These are phyloP conservation scores for Notarius lentiginosus DNA, from an alignment of 2,113 vertebrate species.

Conservation along the genomic window DNA sequence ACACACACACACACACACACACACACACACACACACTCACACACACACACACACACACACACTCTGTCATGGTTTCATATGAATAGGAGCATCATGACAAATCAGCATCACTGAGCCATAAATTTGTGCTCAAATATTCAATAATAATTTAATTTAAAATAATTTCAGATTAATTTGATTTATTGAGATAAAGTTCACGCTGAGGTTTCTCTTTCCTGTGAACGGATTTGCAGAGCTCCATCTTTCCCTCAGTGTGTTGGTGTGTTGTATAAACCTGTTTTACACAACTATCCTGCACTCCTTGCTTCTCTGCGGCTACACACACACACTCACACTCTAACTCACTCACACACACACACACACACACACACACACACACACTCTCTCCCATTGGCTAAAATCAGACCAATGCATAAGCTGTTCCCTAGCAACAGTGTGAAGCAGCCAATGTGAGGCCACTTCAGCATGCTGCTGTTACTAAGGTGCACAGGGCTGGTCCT, in stretches of 20 bases:
- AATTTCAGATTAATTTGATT: background rate
- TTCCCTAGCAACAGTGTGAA: slow-evolving; percentile 77
- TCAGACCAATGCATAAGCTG: slow-evolving; percentile 76
- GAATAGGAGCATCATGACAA: background rate
- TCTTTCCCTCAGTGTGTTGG: slow-evolving; percentile 48
- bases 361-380: slow-evolving; percentile 49
- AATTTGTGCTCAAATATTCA: background rate
- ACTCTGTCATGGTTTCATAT: background rate
- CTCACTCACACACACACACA: slow-evolving; percentile 49
- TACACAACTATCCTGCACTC: slow-evolving; percentile 63
- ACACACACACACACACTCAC: slow-evolving; percentile 48
- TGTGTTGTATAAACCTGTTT: slow-evolving; percentile 65
- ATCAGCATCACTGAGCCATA: background rate
- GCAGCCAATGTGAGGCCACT: slow-evolving; percentile 73
- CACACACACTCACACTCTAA: slow-evolving; percentile 52
- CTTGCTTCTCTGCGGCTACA: slow-evolving; percentile 65
- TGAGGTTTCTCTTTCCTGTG: background rate
- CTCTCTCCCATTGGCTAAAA: slow-evolving; percentile 68
- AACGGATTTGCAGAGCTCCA: background rate
- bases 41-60: slow-evolving; percentile 8
- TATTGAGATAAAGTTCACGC: background rate
- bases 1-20: slow-evolving; percentile 6
- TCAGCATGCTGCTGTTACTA: slow-evolving; percentile 77
- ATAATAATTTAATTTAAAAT: background rate
- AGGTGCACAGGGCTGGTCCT: slow-evolving; percentile 61